These are phyloP conservation scores for Dynastes tityus DNA, from an alignment of 2,888 invertebrate genomes.

Conservation along the genomic window DNA sequence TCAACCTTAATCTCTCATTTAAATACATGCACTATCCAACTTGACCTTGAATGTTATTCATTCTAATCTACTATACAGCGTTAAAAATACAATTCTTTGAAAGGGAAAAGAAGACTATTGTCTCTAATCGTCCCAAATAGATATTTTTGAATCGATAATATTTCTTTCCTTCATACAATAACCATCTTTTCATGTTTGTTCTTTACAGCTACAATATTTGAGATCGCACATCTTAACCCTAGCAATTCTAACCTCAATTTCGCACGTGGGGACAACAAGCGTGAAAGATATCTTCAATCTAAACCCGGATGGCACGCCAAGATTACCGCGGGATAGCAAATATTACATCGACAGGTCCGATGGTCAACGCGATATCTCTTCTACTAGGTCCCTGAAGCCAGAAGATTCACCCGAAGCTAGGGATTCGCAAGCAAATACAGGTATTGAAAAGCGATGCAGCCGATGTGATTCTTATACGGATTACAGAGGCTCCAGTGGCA, in stretches of 20 bases:
- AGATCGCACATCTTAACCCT: background rate
- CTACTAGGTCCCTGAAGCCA: conserved; percentile 58
- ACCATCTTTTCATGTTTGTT: background rate
- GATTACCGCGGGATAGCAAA: conserved; percentile 57
- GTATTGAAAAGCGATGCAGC: conserved; percentile 60
- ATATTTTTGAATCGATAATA: too few relatives aligned
- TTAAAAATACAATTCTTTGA: too few relatives aligned
- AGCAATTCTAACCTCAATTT: conserved; percentile 18
- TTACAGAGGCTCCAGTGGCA: conserved; percentile 63
- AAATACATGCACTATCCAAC: too few relatives aligned
- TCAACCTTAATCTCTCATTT: too few relatives aligned
- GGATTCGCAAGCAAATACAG: conserved; percentile 53
- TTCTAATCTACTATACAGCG: too few relatives aligned
- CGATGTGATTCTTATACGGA: conserved; percentile 64
- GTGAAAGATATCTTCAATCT: conserved; percentile 57
- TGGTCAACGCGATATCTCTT: conserved; percentile 32
- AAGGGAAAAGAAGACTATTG: too few relatives aligned
- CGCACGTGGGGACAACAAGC: conserved; percentile 15
- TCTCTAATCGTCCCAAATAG: too few relatives aligned
- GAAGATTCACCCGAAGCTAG: conserved; percentile 61
- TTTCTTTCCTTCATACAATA: too few relatives aligned
- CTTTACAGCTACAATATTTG: background rate
- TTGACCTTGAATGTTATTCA: too few relatives aligned
- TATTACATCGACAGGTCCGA: conserved; percentile 58
- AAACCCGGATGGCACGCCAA: conserved; percentile 48